These are phyloP conservation scores for Xestoiulus laeticollis DNA, from an alignment of 2,888 invertebrate genomes.

Conservation along the genomic window DNA sequence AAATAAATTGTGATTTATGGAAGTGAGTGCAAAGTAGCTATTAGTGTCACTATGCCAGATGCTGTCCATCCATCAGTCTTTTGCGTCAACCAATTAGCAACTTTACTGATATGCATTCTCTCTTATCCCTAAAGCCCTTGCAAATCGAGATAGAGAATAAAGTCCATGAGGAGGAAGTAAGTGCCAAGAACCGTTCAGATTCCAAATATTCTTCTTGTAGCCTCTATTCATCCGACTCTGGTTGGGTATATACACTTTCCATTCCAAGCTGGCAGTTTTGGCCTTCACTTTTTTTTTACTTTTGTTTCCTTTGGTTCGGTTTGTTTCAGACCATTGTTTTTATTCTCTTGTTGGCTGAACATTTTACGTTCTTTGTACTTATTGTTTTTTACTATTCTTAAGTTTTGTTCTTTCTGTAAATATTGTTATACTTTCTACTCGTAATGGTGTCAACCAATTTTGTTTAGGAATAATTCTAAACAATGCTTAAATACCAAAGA, in stretches of 20 bases:
- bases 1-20: slow-evolving; percentile 6
- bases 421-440: background rate
- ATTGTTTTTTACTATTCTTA: background rate
- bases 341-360: background rate
- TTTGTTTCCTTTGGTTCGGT: background rate
- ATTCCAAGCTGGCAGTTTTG: background rate
- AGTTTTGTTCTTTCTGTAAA: background rate
- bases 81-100: background rate
- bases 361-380: background rate
- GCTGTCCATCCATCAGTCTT: background rate
- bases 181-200: slow-evolving; percentile 14
- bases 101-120: slow-evolving; percentile 10
- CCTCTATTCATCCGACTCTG: background rate
- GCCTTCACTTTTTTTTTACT: background rate
- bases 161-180: slow-evolving; percentile 49
- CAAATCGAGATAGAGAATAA: slow-evolving; percentile 44
- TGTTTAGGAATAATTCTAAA: background rate
- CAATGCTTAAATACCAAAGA: no score
- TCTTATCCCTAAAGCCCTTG: slow-evolving; percentile 47
- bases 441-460: background rate
- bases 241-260: background rate
- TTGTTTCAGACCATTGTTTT: background rate
- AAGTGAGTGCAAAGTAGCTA: slow-evolving; percentile 34
- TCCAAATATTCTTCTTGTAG: background rate
- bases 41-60: background rate